Base-by-base conservation (phyloP, 2,888 invertebrate species). In the Cactoblastis cactorum region DNA sequence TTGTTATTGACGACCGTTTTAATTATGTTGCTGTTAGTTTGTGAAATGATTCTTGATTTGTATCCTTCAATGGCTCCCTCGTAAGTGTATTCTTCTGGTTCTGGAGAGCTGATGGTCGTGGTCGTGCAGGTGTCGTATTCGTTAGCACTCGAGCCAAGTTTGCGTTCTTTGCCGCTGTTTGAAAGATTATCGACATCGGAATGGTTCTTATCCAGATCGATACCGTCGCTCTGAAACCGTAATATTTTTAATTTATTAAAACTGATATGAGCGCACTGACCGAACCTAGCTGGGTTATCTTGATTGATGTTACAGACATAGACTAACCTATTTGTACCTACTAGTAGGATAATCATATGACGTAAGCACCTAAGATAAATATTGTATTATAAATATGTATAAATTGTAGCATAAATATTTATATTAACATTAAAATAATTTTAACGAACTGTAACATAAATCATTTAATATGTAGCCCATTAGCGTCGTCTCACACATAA, bases 1-100 rank as follows among this genome's bases (percentile, higher is more conserved):
- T 90, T 80, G 61, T 85, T 72, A 56, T 74, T 83, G 43, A 83
- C 84, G 39, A 79, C 81, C 56, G 86, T 85, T 73, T 87, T 85
- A 52, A 86, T 76, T 37, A 86, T 83, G 55, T 71, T 83, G 59
- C 87, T 83, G 68, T 83, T 86, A 24, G 92, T 91, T 65, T 91
- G 90, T 34, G 92, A 92, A 64, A 94, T 92, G 43, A 94, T 95
- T 61, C 95, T 91, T 48, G 95, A 94, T 64, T 96, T 94, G 80
- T 96, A 96, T 62, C 95, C 94, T 72, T 96, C 94, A 63, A 96
- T 96, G 64, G 96, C 96, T 64, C 95, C 94, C 80, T 96, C 96
- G 77, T 96, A 96, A 0, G 96, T 96, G 79, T 96, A 96, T 76
- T 96, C 95, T 67, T 95, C 92, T 28, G 92, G 92, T 77, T 94